Conservation (phyloP, 2,797 vertebrate genomes). For the Crypturellus tataupa region DNA sequence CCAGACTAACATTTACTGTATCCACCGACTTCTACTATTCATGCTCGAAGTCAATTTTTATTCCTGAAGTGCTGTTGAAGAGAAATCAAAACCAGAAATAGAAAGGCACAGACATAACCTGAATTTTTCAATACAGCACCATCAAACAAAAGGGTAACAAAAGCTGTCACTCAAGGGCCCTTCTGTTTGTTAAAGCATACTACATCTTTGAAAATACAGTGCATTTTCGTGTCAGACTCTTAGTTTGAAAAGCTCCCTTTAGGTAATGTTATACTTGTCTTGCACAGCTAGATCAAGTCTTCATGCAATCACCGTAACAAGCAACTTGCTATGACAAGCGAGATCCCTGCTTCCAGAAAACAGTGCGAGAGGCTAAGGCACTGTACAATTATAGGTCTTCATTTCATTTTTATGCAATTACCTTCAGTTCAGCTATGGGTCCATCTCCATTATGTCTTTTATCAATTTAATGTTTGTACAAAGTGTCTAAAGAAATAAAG, state of each 20-base stretch:
- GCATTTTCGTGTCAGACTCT: slow-evolving; percentile 73
- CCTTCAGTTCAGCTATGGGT: slow-evolving; percentile 71
- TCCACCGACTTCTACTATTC: slow-evolving; percentile 56
- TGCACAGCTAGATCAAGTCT: slow-evolving; percentile 71
- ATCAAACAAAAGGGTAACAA: slow-evolving; percentile 72
- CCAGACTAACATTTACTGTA: slow-evolving; percentile 66
- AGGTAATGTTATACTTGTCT: slow-evolving; percentile 75
- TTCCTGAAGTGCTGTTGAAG: slow-evolving; percentile 64
- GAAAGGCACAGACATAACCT: slow-evolving; percentile 72
- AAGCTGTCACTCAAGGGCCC: slow-evolving; percentile 75
- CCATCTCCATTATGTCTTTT: slow-evolving; percentile 69
- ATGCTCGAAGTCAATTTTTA: slow-evolving; percentile 60
- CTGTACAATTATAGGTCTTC: slow-evolving; percentile 78
- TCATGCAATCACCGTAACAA: slow-evolving; percentile 69
- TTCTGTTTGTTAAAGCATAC: slow-evolving; percentile 68
- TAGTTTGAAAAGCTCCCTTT: slow-evolving; percentile 74
- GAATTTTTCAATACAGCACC: slow-evolving; percentile 65
- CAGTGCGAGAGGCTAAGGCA: slow-evolving; percentile 67
- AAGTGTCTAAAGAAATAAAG: slow-evolving; percentile 81
- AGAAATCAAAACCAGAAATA: slow-evolving; percentile 71
- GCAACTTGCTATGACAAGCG: slow-evolving; percentile 69
- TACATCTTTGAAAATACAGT: slow-evolving; percentile 71
- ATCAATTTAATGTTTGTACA: slow-evolving; percentile 79
- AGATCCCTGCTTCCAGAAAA: slow-evolving; percentile 77
- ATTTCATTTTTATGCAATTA: slow-evolving; percentile 81